Base-by-base conservation (phyloP, 64 coral and sea anemone genomes). In the Platygyra sinensis region DNA sequence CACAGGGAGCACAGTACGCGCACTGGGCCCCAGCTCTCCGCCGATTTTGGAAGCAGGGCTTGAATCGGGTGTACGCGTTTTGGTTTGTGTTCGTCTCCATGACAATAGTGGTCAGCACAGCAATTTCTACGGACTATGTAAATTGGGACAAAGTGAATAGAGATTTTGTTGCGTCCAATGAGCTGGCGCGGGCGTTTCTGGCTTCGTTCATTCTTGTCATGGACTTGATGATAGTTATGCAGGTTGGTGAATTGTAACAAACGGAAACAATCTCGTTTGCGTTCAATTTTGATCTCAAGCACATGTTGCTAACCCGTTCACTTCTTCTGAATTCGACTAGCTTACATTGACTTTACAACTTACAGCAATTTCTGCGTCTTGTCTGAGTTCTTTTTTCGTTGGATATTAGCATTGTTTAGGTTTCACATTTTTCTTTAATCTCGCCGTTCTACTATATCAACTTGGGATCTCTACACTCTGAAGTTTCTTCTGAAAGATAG, bases 181-280 rank as follows among this genome's bases (percentile, higher is more conserved):
- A 97, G 77, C 27, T 97, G 10, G 93, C 95, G 2, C 79, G 95
- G 18, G 91, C 95, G 8, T 91, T 94, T 38, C 80, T 93, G 15
- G 65, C 95, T 13, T 97, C 95, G 10, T 97, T 97, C 64, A 97
- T 97, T 33, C 75, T 97, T 4, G 95, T 97, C 2, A 84, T 94
- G 89, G 88, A 97, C 60, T 74, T 97, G 17, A 54, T 94, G 69
- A 94, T 95, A 18, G 80, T 96, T 60, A 96, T 96, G 81, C 94
- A 96, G 78, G 94, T 96, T 33, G 88, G 80, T 19, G 7, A 46
- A 46, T 46, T 46, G 7, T 46, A 8, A 46, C 42, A 46, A 46
- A n/a, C n/a, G n/a, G 7, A 46, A 46, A 7, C 4, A 46, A 46
- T 46, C 42, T 46, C 42, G 42, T 46, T 46, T 46, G 7, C 42